Percentiles rank a stretch among this genome's conserved stretches.
phyloP scores from a whole-genome alignment of 2,888 invertebrate genomes.

The Rhaphigaster nebulosa region DNA sequence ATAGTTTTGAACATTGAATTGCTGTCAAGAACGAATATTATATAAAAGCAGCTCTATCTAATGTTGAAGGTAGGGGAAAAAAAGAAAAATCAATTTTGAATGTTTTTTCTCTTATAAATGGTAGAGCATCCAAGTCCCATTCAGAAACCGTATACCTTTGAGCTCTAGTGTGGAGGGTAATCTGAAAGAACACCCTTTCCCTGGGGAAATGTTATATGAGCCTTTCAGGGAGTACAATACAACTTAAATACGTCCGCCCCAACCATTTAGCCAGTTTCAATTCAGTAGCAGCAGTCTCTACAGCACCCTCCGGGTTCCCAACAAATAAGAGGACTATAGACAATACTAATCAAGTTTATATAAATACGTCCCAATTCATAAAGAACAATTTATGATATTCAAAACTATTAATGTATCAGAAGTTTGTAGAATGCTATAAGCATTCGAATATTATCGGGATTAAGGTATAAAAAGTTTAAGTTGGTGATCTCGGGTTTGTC shows the following conservation, averaged over 20 bases:
- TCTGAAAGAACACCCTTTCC: background rate
- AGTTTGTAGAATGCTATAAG: too few relatives aligned
- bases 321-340: background rate
- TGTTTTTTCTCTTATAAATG: background rate
- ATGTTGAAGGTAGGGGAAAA: background rate
- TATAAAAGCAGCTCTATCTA: background rate
- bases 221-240: conserved; percentile 11
- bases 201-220: background rate
- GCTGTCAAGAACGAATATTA: too few relatives aligned
- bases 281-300: background rate
- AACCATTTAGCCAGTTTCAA: conserved; percentile 17
- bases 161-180: background rate
- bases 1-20: too few relatives aligned
- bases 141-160: background rate
- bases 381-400: too few relatives aligned
- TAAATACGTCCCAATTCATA: background rate
- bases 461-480: too few relatives aligned
- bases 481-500: too few relatives aligned
- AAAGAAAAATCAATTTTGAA: background rate
- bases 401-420: too few relatives aligned
- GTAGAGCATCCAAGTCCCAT: background rate
- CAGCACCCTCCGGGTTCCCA: background rate
- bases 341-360: background rate
- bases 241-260: background rate
- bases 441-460: too few relatives aligned